phyloP scores from a whole-genome alignment of 2,888 invertebrate genomes.

The Pristionchus mayeri region DNA sequence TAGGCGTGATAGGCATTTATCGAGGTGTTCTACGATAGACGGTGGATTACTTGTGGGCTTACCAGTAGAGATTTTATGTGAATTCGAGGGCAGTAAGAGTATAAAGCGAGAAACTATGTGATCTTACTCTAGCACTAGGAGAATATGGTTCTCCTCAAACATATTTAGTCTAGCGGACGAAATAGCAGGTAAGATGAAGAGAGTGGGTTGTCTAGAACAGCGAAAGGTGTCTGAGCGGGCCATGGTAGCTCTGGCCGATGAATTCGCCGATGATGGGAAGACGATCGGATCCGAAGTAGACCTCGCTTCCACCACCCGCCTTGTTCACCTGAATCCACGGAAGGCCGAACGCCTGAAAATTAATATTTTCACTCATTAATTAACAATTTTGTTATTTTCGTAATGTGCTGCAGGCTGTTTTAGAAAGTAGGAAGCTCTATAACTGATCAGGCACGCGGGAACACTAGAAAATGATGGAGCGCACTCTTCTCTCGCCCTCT shows the following conservation, averaged over 20 bases:
- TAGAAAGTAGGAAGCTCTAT: background rate
- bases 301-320: background rate
- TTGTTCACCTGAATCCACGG: conserved; percentile 42
- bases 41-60: background rate
- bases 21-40: too few relatives aligned
- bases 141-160: too few relatives aligned
- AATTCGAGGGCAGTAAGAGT: background rate
- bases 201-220: conserved; percentile 47
- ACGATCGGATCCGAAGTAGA: conserved; percentile 43
- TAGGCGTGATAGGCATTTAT: too few relatives aligned
- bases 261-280: conserved; percentile 42
- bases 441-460: too few relatives aligned
- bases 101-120: too few relatives aligned
- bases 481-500: background rate
- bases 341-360: conserved; percentile 41
- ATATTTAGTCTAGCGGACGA: too few relatives aligned
- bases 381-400: background rate
- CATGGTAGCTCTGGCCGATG: conserved; percentile 40
- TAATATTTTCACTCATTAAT: background rate
- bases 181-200: too few relatives aligned
- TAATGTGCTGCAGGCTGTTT: background rate
- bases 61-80: background rate
- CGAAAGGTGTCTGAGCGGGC: conserved; percentile 41
- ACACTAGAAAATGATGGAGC: too few relatives aligned
- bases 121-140: too few relatives aligned